A percentile compares a stretch with the other conserved stretches of the same genome.
phyloP scores from a whole-genome alignment of 2,113 vertebrate genomes.

The Shinisaurus crocodilurus region DNA sequence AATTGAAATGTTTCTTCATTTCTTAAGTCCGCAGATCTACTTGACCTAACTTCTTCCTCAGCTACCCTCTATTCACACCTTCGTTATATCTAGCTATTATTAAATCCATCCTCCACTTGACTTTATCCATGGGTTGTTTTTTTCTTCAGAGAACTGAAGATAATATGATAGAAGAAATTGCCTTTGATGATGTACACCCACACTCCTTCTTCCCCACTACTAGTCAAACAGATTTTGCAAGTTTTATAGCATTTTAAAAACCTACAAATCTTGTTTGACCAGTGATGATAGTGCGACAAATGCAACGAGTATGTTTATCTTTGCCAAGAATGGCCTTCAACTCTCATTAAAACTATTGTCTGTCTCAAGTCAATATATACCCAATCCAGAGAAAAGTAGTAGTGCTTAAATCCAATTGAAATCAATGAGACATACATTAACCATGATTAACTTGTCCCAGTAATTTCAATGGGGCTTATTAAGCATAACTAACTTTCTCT shows the following conservation, averaged over 20 bases:
- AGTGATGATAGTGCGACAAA: not conserved
- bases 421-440: not conserved
- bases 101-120: not conserved
- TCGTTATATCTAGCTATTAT: too few species aligned
- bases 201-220: not conserved
- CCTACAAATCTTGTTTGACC: not conserved
- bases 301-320: not conserved
- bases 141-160: not conserved
- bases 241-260: not conserved
- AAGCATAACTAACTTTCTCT: not conserved
- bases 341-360: not conserved
- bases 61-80: not conserved
- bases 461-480: not conserved
- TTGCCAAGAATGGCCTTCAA: not conserved
- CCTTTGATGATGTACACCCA: not conserved
- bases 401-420: not conserved
- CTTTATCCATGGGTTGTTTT: not conserved
- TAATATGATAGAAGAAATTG: not conserved
- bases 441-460: not conserved
- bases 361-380: not conserved
- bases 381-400: not conserved
- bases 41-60: not conserved
- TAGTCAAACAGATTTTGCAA: not conserved
- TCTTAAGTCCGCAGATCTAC: rapidly evolving
- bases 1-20: rapidly evolving